Evolutionary conservation across 2,888 invertebrate genomes (phyloP).

Genomic region (Monopis laevigella): DNA sequence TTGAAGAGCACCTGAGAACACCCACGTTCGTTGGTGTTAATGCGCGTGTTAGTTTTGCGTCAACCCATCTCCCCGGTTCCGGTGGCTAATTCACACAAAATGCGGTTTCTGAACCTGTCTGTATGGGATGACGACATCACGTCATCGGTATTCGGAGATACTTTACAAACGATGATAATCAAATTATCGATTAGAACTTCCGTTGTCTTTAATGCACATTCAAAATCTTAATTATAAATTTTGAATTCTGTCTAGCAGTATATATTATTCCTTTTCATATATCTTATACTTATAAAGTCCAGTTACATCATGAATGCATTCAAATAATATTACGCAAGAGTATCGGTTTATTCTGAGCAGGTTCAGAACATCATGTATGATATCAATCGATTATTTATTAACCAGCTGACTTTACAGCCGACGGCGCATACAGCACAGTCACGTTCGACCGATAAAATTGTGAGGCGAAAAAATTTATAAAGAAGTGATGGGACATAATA

Average conservation of each 20-base stretch:
- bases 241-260: too few relatives aligned
- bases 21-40: constrained; percentile 52
- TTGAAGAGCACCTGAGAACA: constrained; percentile 53
- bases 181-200: constrained; percentile 55
- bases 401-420: constrained; percentile 21
- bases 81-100: constrained; percentile 54
- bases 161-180: constrained; percentile 39
- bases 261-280: too few relatives aligned
- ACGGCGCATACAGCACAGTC: constrained; percentile 41
- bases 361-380: constrained; percentile 4
- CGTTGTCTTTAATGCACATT: constrained; percentile 24
- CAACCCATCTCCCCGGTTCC: constrained; percentile 14
- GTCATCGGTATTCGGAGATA: background rate
- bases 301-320: too few relatives aligned
- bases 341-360: constrained; percentile 2
- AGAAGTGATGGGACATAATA: constrained; percentile 39
- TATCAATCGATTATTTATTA: constrained; percentile 36
- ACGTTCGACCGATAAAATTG: constrained; percentile 37
- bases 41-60: constrained; percentile 4
- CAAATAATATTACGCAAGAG: too few relatives aligned
- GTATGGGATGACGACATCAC: constrained; percentile 2
- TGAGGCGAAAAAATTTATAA: constrained; percentile 45
- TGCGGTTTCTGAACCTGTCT: background rate
- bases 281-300: too few relatives aligned
- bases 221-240: too few relatives aligned